phyloP scores from a whole-genome alignment of 1,140 invertebrate genomes.

The Acromyrmex echinatior region DNA sequence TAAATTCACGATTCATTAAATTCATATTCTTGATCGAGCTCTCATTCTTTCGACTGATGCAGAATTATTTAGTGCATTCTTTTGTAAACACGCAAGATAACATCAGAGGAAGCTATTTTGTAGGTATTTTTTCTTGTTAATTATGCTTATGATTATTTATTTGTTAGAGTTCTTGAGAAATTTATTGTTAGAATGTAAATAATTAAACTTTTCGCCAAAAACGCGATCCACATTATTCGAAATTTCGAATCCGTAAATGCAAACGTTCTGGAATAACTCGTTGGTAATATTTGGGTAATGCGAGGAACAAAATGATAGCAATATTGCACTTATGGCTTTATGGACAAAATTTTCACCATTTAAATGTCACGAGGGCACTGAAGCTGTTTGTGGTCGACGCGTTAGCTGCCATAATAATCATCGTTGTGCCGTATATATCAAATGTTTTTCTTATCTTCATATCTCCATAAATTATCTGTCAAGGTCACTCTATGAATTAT shows the following conservation, averaged over 20 bases:
- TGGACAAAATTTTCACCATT: constrained; percentile 51
- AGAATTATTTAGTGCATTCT: constrained; percentile 10
- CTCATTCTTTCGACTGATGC: constrained; percentile 2
- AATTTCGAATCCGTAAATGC: neutral
- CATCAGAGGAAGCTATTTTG: neutral
- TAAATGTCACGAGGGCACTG: constrained; percentile 41
- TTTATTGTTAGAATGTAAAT: neutral
- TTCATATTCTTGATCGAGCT: neutral
- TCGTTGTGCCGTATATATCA: neutral
- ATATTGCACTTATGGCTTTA: neutral
- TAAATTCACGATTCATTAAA: neutral
- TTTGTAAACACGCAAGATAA: constrained; percentile 8
- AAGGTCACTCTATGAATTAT: constrained; percentile 13
- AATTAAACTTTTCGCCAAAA: neutral
- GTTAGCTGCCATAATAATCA: constrained; percentile 29
- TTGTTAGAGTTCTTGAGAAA: neutral
- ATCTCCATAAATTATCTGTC: constrained; percentile 24
- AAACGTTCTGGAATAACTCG: neutral
- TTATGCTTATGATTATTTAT: neutral
- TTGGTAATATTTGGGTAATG: neutral
- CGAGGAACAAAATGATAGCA: neutral
- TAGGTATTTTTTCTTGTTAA: neutral
- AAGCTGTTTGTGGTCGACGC: constrained; percentile 1
- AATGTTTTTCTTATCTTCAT: constrained; percentile 30
- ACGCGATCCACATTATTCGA: neutral